Conservation (phyloP, 2,888 invertebrate genomes). For the Euphydryas editha region DNA sequence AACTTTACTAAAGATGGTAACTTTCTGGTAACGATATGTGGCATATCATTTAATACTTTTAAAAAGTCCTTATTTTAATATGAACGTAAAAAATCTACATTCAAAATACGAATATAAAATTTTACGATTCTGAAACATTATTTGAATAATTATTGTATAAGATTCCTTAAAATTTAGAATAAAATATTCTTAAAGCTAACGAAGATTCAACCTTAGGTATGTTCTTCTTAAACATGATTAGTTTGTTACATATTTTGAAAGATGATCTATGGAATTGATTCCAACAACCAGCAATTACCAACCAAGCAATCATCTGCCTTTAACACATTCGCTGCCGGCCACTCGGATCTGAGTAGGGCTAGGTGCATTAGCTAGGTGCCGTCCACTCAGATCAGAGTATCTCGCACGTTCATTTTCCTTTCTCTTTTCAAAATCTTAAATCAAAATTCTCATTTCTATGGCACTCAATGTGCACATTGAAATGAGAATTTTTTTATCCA, state of each 20-base stretch:
- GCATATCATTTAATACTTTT: slow-evolving; percentile 26
- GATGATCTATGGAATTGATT: neutral
- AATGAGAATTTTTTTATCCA: too few species aligned
- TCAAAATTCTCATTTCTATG: too few species aligned
- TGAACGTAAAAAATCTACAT: slow-evolving; percentile 26
- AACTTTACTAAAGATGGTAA: slow-evolving; percentile 37
- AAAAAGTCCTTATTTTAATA: slow-evolving; percentile 24
- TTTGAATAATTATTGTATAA: neutral
- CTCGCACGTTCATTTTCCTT: too few species aligned
- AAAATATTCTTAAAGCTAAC: neutral
- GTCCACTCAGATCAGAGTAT: too few species aligned
- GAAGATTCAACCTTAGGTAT: neutral
- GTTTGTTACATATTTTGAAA: neutral
- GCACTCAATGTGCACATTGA: too few species aligned
- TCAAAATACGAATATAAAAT: neutral
- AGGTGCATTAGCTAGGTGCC: too few species aligned
- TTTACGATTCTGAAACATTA: slow-evolving; percentile 5
- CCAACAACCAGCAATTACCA: neutral
- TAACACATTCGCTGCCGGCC: too few species aligned
- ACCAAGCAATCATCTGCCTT: too few species aligned
- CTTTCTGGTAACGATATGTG: slow-evolving; percentile 41
- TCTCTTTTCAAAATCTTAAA: too few species aligned
- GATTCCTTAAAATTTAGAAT: neutral
- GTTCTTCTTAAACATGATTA: neutral
- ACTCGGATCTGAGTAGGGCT: too few species aligned